Evolutionary conservation across 2,113 vertebrate genomes (phyloP), one percentile per base, ranked within the genome.

Genomic region (Sitta europaea): DNA sequence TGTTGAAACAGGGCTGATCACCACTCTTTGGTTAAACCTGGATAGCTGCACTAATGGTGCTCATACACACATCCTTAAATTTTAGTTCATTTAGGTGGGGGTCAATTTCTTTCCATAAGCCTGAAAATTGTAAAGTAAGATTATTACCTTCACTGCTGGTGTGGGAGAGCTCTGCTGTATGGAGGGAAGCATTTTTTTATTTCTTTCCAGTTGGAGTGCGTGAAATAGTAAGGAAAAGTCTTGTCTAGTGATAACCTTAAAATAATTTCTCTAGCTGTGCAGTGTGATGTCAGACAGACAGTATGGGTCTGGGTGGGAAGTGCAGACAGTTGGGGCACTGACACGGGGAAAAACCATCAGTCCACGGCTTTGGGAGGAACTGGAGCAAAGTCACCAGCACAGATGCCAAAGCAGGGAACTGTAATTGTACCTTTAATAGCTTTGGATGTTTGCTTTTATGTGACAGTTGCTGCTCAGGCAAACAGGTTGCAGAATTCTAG

Each of bases 401-500:
- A 79, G 96, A 88, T 89, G 96, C 94, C 90, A 94, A 13, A 74
- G 57, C 65, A 67, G 17, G 27, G 79, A 82, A 22, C 62, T 67
- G 73, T 91, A 65, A 68, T 68, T 72, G 83, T 77, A 16, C 29
- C 24, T 88, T 71, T 88, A 91, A 96, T 77, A 87, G 90, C 96
- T 92, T 89, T 58, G 83, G 82, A 85, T 67, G 58, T 82, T 73
- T 58, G 94, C 74, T 82, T 95, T 91, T 70, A 35, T 50, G 57
- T 91, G 94, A 91, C 96, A 88, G 87, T 94, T 92, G 96, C 88
- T 88, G 71, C 77, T 96, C 77, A 47, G 31, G 94, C 88, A 89
- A 90, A 91, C 96, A 96, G 89, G 92, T 48, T 82, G 92, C 97
- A 92, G 95, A 71, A 92, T 53, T 91, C 91, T 88, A 85, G 92